A percentile compares a stretch with the other conserved stretches of the same genome.
phyloP scores from a whole-genome alignment of 2,888 invertebrate genomes.

The Hydraecia micacea region DNA sequence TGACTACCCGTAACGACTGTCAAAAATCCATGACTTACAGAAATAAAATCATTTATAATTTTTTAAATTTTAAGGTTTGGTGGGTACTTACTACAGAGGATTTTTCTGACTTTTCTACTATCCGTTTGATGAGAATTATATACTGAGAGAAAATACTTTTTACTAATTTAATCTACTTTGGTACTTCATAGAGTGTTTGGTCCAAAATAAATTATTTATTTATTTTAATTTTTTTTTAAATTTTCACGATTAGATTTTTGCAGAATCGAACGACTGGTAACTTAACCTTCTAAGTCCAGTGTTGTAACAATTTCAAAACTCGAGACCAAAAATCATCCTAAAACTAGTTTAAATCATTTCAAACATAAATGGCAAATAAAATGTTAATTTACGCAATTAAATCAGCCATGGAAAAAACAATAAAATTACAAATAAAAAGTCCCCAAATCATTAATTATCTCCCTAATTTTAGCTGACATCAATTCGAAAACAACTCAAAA shows the following conservation, averaged over 20 bases:
- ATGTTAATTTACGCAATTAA: background rate
- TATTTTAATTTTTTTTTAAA: too few species aligned
- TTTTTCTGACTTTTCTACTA: background rate
- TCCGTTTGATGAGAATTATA: background rate
- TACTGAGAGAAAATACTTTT: background rate
- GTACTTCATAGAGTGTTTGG: too few species aligned
- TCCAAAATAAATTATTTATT: too few species aligned
- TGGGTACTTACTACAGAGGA: too few species aligned
- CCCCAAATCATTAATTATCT: background rate
- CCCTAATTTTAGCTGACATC: background rate
- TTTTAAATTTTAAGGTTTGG: too few species aligned
- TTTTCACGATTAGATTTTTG: background rate
- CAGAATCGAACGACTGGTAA: background rate
- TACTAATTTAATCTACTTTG: background rate
- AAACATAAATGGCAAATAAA: background rate
- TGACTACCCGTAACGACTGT: too few species aligned
- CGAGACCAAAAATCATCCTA: too few species aligned
- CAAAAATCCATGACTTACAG: too few species aligned
- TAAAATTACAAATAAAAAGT: background rate
- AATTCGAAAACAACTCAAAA: slow-evolving; percentile 5
- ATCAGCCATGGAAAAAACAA: background rate
- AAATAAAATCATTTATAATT: too few species aligned
- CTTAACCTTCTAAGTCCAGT: background rate
- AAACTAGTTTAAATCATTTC: too few species aligned
- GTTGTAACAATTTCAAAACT: background rate